Evolutionary conservation across 2,113 vertebrate genomes (phyloP).

Genomic region (Dicrurus megarhynchus): DNA sequence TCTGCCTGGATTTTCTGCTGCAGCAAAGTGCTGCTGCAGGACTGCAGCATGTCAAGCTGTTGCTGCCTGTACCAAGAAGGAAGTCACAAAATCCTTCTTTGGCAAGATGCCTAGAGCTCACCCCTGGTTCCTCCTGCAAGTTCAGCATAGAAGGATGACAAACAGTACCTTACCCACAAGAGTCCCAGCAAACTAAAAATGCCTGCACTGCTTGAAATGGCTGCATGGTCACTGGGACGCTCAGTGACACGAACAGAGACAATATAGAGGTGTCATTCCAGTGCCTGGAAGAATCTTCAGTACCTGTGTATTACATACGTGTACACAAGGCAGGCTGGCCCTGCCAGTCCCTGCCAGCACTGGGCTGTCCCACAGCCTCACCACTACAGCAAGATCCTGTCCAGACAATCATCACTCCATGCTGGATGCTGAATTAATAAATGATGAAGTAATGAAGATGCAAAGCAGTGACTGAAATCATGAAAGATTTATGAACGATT

Average conservation of each 20-base stretch:
- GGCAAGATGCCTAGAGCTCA: background rate
- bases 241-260: background rate
- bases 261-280: background rate
- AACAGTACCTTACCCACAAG: fast-evolving
- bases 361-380: background rate
- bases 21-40: background rate
- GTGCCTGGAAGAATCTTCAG: background rate
- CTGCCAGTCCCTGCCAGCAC: background rate
- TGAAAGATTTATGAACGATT: background rate
- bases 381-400: background rate
- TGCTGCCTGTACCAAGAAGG: background rate
- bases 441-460: background rate
- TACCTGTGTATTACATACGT: fast-evolving
- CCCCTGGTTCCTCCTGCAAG: background rate
- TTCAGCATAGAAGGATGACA: background rate
- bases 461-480: background rate
- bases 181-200: background rate
- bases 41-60: too few relatives aligned
- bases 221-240: background rate
- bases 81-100: background rate
- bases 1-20: background rate
- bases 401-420: background rate
- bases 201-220: background rate
- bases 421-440: background rate
- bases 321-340: background rate